Conservation (phyloP, 1,140 invertebrate species). For the Anoplolepis gracilipes region DNA sequence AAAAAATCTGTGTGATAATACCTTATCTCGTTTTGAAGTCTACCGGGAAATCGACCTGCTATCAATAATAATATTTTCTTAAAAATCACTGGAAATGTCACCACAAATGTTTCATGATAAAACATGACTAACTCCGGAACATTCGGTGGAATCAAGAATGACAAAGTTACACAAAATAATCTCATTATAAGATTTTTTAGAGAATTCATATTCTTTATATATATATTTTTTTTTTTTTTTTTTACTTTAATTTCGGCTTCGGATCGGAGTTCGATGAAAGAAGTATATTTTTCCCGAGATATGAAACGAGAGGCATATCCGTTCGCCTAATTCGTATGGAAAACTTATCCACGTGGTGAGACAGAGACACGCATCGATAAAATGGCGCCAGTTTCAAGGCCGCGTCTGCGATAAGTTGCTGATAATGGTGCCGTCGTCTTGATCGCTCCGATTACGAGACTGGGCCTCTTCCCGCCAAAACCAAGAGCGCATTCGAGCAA, state of each 20-base stretch:
- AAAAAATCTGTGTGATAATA: background rate
- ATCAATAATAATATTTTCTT: background rate
- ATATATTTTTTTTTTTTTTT: background rate
- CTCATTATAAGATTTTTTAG: background rate
- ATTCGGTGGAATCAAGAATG: background rate
- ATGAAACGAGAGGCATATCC: background rate
- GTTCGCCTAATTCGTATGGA: constrained; percentile 50
- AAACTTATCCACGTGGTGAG: constrained; percentile 70
- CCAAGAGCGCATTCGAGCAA: background rate
- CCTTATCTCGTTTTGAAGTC: background rate
- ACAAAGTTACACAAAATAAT: background rate
- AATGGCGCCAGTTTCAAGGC: constrained; percentile 80
- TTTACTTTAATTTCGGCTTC: background rate
- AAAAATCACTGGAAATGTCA: background rate
- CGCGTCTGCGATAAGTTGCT: constrained; percentile 79
- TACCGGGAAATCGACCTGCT: background rate
- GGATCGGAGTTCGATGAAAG: too few species aligned
- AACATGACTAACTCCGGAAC: background rate
- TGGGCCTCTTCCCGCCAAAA: constrained; percentile 21
- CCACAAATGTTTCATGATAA: background rate
- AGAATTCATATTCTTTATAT: too few species aligned
- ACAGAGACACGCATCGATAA: constrained; percentile 71
- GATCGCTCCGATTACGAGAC: constrained; percentile 62
- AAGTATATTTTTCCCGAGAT: background rate
- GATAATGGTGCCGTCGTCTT: constrained; percentile 64